Percentiles rank a stretch among this genome's conserved stretches.
Evolutionary conservation across 2,888 invertebrate species (phyloP).

Genomic region (Melinaea marsaeus): DNA sequence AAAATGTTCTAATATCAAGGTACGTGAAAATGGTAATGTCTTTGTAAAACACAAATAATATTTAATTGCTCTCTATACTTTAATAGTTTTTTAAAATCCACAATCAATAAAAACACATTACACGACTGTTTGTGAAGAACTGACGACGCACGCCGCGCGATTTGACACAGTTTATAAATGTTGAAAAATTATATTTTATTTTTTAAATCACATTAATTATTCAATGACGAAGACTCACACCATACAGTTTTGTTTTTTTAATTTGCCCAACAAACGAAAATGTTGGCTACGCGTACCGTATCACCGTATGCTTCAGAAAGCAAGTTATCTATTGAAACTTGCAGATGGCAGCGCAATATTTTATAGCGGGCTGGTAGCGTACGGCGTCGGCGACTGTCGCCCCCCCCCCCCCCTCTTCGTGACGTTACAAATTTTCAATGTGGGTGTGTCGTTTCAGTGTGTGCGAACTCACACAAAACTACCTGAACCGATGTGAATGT

Average conservation of each 20-base stretch:
- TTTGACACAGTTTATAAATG: constrained; percentile 54
- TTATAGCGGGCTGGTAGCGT: constrained; percentile 64
- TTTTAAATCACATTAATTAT: constrained; percentile 32
- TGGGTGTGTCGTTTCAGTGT: constrained; percentile 36
- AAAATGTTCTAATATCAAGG: constrained; percentile 49
- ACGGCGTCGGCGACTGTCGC: constrained; percentile 44
- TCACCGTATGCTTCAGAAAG: constrained; percentile 65
- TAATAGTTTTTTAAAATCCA: constrained; percentile 59
- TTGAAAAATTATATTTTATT: constrained; percentile 34
- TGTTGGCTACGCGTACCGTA: constrained; percentile 68
- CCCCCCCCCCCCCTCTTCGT: constrained; percentile 37
- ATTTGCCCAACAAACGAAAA: constrained; percentile 49
- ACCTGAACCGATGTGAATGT: constrained; percentile 32
- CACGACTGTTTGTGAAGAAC: constrained; percentile 33
- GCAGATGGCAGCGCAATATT: constrained; percentile 76
- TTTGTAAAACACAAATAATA: constrained; percentile 55
- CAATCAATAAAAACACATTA: constrained; percentile 55
- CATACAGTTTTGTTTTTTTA: constrained; percentile 46
- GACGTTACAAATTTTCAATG: constrained; percentile 33
- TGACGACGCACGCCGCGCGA: constrained; percentile 30
- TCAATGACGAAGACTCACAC: no score
- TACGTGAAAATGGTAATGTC: constrained; percentile 69
- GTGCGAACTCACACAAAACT: constrained; percentile 41
- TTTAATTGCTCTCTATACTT: constrained; percentile 40
- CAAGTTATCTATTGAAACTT: constrained; percentile 77